These are phyloP conservation scores for Peromyscus maniculatus DNA, from an alignment of 2,113 vertebrate genomes.

Conservation along the genomic window DNA sequence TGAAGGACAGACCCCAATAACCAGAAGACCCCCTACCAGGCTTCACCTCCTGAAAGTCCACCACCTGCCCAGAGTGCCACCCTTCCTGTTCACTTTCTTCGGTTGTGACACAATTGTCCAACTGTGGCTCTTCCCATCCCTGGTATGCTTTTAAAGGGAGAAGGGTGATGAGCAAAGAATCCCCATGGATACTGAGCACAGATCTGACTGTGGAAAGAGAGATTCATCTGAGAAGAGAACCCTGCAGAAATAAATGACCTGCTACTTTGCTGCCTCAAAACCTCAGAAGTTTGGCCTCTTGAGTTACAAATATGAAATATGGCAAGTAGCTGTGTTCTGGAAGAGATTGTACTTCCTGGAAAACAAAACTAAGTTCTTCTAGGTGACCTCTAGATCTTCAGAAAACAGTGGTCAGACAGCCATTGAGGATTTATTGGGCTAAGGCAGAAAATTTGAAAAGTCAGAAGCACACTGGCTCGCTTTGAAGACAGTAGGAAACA, in stretches of 20 bases:
- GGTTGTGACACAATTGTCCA: slow-evolving; percentile 86
- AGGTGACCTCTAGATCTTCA: slow-evolving; percentile 77
- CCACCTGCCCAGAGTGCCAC: slow-evolving; percentile 63
- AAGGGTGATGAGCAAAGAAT: slow-evolving; percentile 70
- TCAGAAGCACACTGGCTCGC: slow-evolving; percentile 68
- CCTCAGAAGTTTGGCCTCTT: slow-evolving; percentile 81
- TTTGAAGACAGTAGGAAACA: slow-evolving; percentile 70
- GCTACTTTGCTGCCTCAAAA: slow-evolving; percentile 88
- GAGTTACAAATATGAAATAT: slow-evolving; percentile 85
- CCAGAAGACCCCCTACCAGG: background rate
- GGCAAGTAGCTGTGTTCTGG: slow-evolving; percentile 84
- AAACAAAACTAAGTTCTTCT: slow-evolving; percentile 78
- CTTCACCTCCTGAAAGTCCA: too few species aligned
- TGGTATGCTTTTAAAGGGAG: slow-evolving; percentile 78
- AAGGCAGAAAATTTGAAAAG: slow-evolving; percentile 76
- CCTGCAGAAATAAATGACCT: slow-evolving; percentile 87
- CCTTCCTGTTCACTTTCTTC: slow-evolving; percentile 76
- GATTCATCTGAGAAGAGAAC: slow-evolving; percentile 88
- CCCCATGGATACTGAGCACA: slow-evolving; percentile 84
- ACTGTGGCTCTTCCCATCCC: slow-evolving; percentile 83
- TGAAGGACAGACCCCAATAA: background rate
- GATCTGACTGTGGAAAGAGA: slow-evolving; percentile 80
- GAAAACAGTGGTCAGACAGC: slow-evolving; percentile 68
- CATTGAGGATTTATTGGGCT: slow-evolving; percentile 81
- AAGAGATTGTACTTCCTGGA: slow-evolving; percentile 83